Conservation (phyloP, 2,113 vertebrate genomes). For the Plecturocebus donacophilus region DNA sequence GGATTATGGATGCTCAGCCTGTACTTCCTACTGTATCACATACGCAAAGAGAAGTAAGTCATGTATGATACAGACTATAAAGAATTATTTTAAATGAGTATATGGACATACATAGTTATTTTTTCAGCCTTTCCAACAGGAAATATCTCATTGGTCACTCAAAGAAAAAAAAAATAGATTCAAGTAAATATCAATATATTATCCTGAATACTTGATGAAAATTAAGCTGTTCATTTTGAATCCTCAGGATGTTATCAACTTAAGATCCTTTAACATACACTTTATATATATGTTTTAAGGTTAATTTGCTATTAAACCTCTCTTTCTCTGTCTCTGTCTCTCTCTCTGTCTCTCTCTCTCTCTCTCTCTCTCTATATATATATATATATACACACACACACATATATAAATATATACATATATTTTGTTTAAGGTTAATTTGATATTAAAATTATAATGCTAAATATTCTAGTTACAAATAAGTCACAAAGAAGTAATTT, state of each 20-base stretch:
- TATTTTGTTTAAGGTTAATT: background rate
- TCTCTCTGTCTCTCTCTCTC: too few relatives aligned
- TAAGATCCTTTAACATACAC: background rate
- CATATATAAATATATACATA: too few relatives aligned
- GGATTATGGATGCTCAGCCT: background rate
- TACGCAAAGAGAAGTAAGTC: background rate
- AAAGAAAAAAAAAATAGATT: background rate
- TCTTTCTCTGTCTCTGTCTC: too few relatives aligned
- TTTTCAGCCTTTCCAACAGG: background rate
- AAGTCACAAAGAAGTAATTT: background rate
- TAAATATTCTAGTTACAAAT: background rate
- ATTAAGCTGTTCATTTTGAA: background rate
- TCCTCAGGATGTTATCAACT: background rate
- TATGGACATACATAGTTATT: background rate
- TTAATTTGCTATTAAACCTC: too few relatives aligned
- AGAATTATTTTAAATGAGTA: background rate
- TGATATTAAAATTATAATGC: background rate
- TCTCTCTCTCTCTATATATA: background rate
- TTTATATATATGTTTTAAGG: background rate
- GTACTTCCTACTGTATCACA: background rate
- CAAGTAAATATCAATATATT: background rate
- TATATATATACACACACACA: too few relatives aligned
- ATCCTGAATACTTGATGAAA: background rate
- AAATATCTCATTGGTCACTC: background rate
- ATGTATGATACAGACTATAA: background rate